phyloP scores from a whole-genome alignment of 2,113 vertebrate genomes.

The Calypte anna region DNA sequence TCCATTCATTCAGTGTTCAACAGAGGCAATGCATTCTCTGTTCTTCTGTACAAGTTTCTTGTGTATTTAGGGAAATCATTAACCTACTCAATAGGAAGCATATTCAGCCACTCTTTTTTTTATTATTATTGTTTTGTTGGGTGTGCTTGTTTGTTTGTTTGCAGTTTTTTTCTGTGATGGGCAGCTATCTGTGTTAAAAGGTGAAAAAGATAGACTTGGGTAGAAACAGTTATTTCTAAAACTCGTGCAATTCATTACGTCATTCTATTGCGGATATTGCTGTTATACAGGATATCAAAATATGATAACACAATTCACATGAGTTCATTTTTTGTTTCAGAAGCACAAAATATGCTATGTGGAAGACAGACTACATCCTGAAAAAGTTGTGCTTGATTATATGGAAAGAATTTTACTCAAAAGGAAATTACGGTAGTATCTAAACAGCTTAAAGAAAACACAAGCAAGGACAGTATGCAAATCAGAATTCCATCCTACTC shows the following conservation, averaged over 20 bases:
- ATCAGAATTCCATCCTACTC: background rate
- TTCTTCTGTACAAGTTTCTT: background rate
- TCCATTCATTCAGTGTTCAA: background rate
- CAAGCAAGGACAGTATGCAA: background rate
- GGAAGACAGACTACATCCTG: background rate
- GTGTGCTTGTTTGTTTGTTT: background rate
- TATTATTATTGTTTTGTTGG: background rate
- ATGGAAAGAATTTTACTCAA: background rate
- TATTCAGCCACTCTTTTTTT: background rate
- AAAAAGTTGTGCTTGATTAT: background rate
- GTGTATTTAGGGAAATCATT: background rate
- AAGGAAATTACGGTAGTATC: background rate
- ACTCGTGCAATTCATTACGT: rapidly evolving
- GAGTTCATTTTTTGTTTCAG: background rate
- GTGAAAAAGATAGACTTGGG: background rate
- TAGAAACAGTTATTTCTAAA: background rate
- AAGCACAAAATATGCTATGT: background rate
- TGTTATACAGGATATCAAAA: background rate
- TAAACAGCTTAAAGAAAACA: background rate
- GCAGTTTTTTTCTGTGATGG: background rate
- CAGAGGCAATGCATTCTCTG: background rate
- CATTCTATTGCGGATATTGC: background rate
- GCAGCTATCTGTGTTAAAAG: background rate
- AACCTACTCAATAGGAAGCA: background rate
- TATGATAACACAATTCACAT: background rate